These are phyloP conservation scores for Lacerta bilineata DNA, from an alignment of 2,797 vertebrate species.

Conservation along the genomic window DNA sequence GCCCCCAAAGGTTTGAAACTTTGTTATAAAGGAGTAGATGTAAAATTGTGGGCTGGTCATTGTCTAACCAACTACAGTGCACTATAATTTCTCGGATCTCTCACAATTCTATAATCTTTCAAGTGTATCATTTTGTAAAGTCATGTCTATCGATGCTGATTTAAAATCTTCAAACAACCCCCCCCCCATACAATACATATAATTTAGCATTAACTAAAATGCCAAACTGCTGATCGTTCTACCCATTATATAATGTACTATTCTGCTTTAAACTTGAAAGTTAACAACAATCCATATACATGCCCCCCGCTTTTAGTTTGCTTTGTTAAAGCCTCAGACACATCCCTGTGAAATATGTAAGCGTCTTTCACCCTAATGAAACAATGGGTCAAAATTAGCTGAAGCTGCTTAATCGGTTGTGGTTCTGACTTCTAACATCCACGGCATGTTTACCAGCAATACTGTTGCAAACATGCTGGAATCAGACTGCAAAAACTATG, in stretches of 20 bases:
- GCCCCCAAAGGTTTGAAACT: too few relatives aligned
- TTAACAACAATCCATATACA: background rate
- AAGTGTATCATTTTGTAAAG: constrained; percentile 46
- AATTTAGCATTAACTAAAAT: background rate
- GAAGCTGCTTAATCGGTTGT: background rate
- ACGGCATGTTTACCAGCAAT: background rate
- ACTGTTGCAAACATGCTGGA: background rate
- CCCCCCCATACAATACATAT: constrained; percentile 17
- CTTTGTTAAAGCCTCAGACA: constrained; percentile 9
- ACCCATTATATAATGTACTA: fast-evolving
- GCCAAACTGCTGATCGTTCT: constrained; percentile 30
- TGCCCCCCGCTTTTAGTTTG: constrained; percentile 24
- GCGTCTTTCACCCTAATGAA: background rate
- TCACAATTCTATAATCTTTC: constrained; percentile 23
- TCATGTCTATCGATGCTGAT: constrained; percentile 48
- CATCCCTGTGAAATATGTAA: background rate
- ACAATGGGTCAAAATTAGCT: constrained; percentile 6
- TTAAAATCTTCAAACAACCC: background rate
- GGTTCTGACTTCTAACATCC: constrained; percentile 1
- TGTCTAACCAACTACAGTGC: constrained; percentile 39
- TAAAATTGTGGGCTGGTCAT: fast-evolving
- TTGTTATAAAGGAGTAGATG: background rate
- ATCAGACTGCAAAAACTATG: background rate
- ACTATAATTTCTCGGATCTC: background rate
- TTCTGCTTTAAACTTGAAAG: background rate